Base-by-base conservation (phyloP, 2,888 invertebrate species). In the Herminia tarsipennalis region DNA sequence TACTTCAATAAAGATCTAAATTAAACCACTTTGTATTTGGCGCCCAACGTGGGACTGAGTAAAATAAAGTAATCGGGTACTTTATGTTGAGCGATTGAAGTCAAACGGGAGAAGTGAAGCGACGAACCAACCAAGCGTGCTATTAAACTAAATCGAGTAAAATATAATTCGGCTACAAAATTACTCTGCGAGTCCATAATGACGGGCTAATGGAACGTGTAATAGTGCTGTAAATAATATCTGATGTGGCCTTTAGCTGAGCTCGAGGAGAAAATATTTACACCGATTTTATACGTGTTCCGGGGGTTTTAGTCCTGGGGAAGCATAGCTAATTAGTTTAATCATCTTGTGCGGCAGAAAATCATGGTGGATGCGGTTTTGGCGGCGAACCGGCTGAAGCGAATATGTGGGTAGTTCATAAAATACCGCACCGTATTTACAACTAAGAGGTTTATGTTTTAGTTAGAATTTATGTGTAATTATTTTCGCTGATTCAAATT, bases 171-270 rank as follows among this genome's bases (percentile, higher is more conserved):
- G 56, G 60, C 75, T 71, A 69, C 74, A 77, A 80, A 76, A 82
- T 79, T 79, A 76, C 75, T 67, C 55, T 66, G 61, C 55, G 53
- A 62, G 60, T 16, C 18, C 61, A 57, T 72, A 77, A 80, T 81
- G 74, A 70, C 65, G 56, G 66, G 53, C 66, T 81, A 83, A 84
- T 83, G 78, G 80, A 59, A 70, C 73, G 70, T 81, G 76, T 83
- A 77, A 83, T 78, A 77, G 75, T 76, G 68, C 59, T 70, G 72
- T 77, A 70, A 79, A 79, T 80, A 76, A 80, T 77, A 72, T 73
- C 60, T 58, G 47, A 49, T 50, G 45, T 46, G 38, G 35, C 49
- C 44, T 55, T 41, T 25, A 49, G 33, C 20, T 21, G 44, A 36
- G 29, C 52, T 36, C 5, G 27, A 27, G 5, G 22, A 56, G 56